Conservation (phyloP, 2,888 invertebrate species). For the Eupeodes luniger region DNA sequence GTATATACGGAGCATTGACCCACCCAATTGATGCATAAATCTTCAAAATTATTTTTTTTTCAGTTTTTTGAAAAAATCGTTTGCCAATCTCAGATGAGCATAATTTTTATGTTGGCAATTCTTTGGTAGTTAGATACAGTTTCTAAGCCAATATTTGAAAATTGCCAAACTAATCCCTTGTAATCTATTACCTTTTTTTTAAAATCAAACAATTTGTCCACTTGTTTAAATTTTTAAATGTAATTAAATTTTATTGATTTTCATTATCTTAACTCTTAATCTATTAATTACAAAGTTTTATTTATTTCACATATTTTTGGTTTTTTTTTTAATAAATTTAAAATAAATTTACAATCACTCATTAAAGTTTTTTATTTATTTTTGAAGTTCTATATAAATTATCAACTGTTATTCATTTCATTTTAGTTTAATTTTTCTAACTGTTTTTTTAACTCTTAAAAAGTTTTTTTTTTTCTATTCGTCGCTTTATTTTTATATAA, state of each 20-base stretch:
- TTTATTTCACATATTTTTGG: slow-evolving; percentile 28
- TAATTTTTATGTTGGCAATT: too few relatives aligned
- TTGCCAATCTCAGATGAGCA: too few relatives aligned
- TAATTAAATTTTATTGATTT: slow-evolving; percentile 72
- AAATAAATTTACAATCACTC: slow-evolving; percentile 67
- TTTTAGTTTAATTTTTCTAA: slow-evolving; percentile 49
- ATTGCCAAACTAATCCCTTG: too few relatives aligned
- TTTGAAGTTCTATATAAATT: slow-evolving; percentile 38
- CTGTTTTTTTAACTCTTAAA: slow-evolving; percentile 65
- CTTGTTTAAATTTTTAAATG: slow-evolving; percentile 36
- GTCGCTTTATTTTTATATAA: slow-evolving; percentile 26
- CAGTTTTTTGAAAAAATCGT: too few relatives aligned
- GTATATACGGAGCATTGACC: too few relatives aligned
- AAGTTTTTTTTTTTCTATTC: slow-evolving; percentile 56
- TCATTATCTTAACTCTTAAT: slow-evolving; percentile 45
- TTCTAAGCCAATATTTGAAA: too few relatives aligned
- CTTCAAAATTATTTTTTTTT: too few relatives aligned
- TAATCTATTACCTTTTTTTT: background rate
- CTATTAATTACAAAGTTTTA: slow-evolving; percentile 65
- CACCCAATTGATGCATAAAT: too few relatives aligned
- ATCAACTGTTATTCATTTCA: slow-evolving; percentile 38
- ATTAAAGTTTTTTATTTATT: slow-evolving; percentile 44
- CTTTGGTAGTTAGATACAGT: too few relatives aligned
- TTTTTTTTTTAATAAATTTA: slow-evolving; percentile 42
- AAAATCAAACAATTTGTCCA: background rate